Evolutionary conservation across 1,140 invertebrate species (phyloP).

Genomic region (Diuraphis noxia): DNA sequence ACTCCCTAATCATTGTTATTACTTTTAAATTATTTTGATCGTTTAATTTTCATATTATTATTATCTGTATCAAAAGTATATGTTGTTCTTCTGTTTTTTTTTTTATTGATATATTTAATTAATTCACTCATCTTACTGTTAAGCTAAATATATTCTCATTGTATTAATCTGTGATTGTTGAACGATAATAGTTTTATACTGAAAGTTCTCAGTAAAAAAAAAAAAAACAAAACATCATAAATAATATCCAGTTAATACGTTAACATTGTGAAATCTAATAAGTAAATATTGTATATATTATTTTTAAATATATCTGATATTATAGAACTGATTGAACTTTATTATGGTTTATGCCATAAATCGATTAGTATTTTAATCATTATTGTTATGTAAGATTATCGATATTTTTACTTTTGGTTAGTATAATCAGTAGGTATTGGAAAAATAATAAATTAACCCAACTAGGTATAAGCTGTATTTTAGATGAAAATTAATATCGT

Average conservation of each 20-base stretch:
- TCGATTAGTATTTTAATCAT: background rate
- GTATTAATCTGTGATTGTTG: no score
- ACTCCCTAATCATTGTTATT: no score
- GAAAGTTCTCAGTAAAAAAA: no score
- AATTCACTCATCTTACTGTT: no score
- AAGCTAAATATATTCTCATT: no score
- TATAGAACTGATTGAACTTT: background rate
- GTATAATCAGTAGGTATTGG: background rate
- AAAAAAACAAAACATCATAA: no score
- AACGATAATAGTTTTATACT: no score
- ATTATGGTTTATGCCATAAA: background rate
- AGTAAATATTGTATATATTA: background rate
- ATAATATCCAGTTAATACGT: background rate
- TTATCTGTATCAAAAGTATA: no score
- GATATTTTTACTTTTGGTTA: background rate
- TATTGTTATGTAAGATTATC: background rate
- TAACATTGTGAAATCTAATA: background rate
- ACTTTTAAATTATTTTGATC: no score
- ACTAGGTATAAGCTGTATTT: background rate
- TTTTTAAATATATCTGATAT: background rate
- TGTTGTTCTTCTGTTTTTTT: no score
- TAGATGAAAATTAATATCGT: background rate
- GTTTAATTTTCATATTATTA: no score
- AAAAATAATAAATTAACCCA: background rate
- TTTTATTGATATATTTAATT: no score